Base-by-base conservation (phyloP, 2,113 vertebrate genomes). In the Parotia lawesii region DNA sequence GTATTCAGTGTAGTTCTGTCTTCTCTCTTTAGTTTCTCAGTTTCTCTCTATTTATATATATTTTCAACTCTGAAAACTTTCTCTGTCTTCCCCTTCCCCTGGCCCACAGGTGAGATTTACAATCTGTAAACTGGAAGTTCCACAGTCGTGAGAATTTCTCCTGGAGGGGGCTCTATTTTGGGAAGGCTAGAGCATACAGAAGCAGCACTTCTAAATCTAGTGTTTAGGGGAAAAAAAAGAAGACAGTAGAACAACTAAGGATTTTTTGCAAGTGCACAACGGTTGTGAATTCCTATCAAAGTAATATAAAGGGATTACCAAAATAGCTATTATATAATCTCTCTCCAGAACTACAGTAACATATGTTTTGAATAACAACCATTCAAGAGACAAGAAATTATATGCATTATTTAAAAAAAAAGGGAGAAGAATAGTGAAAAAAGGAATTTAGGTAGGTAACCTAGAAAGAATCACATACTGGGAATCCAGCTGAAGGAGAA, bases 21-120 rank as follows among this genome's bases (percentile, higher is more conserved):
- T 92, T 94, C 66, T 27, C 6, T 65, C 51, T 93, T 78, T 67
- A 93, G 64, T 61, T 96, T 94, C 78, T 94, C 91, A 93, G 64
- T 61, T 96, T 94, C 78, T 94, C 91, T 96, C 92, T 89, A 67
- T 94, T 95, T 96, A 87, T 65, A 81, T 71, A 90, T 25, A 17
- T 95, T 93, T 91, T 89, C 62, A 95, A 33, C 53, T 64, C 56
- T 62, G 60, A 78, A 77, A 96, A 54, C 21, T n/a, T 87, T 65
- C 76, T 45, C 85, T 58, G 31, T 47, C 67, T 66, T 25, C 7
- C 16, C 10, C 21, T 6, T 12, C 5, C 45, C 25, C 5, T 57
- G 8, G 29, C 62, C 37, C 64, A 69, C 27, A 56, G 60, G 51
- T 31, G 15, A 88, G 85, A 70, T 75, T 73, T 74, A 61, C 72